Base-by-base conservation (phyloP, 2,888 invertebrate genomes). In the Bombylius discolor region DNA sequence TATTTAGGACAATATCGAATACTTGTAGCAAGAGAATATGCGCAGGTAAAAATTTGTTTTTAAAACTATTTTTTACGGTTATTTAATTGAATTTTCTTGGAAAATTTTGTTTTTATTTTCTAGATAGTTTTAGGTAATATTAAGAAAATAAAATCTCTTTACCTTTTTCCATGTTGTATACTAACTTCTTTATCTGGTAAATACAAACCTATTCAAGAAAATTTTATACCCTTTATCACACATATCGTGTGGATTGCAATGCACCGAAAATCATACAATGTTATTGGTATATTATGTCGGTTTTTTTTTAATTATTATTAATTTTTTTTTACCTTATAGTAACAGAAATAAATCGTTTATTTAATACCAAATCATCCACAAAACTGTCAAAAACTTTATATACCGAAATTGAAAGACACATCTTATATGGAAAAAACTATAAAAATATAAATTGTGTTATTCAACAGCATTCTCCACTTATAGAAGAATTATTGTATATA, bases 231-330 rank as follows among this genome's bases (percentile, higher is more conserved):
- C 2, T 67, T 69, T 32, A 60, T 62, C 44, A 70, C 65, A 1
- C 67, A 69, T 57, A 61, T 72, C 1, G 65, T 70, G 0, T 73
- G 74, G 73, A 70, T 73, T 39, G 61, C 66, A 0, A 66, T 69
- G 67, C 68, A 70, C 59, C 63, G 73, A 4, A 63, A 66, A 13
- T 67, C 67, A 8, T 71, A 68, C 56, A 61, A 66, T 14, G 58
- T 68, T 7, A 69, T 72, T 34, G 52, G 56, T 59, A 23, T 23
- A 23, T 23, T 23, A 23, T 23, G 23, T 23, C 1, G 23, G 3
- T 23, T 23, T 23, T 23, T 23, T 23, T 23, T 23, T 23, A 23
- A 23, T 23, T 23, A 23, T 23, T 23, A 23, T 23, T 23, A 23
- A 23, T 23, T 23, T 23, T 23, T 23, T 23, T 1, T 23, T 23